Base-by-base conservation (phyloP, 2,888 invertebrate species). In the Odontothrips loti region DNA sequence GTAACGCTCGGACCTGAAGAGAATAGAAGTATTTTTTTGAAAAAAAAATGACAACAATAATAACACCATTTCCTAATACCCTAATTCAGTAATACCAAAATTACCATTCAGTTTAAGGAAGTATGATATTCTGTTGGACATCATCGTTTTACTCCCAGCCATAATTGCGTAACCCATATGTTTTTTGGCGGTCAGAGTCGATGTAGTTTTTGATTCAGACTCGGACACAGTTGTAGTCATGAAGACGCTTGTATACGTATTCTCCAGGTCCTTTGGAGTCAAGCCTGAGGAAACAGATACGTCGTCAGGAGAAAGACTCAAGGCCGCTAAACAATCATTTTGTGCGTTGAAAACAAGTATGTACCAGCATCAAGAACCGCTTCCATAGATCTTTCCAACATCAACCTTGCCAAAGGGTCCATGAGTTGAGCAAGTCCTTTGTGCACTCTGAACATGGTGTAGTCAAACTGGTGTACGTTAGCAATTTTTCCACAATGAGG, bases 221-320 rank as follows among this genome's bases (percentile, higher is more conserved):
- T 75, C 68, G 23, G 68, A 75, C 9, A 75, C 68, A 27, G 68
- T 75, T 27, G 68, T 75, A 10, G 68, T 27, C 68, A 75, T 75
- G 27, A 27, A 75, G 27, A 75, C 68, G 10, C 68, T 75, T 27
- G 68, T 75, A 27, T 75, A 75, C 27, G 68, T 75, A 27, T 75
- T 27, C 27, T 23, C 23, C 12, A 75, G 23, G 23, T 75, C 68
- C 27, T 75, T 23, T 8, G 68, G 68, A 9, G 68, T 12, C 12
- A 75, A 12, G 0, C 68, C 68, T 75, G 68, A 0, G 9, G 27
- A 8, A 27, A 23, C 20, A 15, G 11, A 0, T 43, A 43, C 6
- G 2, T 43, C 34, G 34, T 43, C 34, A 43, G 34, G 6, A 43
- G 6, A 43, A 43, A 43, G 6, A 43, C 34, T 2, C 6, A 43